Conservation (phyloP, 2,113 vertebrate genomes). For the Salvator merianae region DNA sequence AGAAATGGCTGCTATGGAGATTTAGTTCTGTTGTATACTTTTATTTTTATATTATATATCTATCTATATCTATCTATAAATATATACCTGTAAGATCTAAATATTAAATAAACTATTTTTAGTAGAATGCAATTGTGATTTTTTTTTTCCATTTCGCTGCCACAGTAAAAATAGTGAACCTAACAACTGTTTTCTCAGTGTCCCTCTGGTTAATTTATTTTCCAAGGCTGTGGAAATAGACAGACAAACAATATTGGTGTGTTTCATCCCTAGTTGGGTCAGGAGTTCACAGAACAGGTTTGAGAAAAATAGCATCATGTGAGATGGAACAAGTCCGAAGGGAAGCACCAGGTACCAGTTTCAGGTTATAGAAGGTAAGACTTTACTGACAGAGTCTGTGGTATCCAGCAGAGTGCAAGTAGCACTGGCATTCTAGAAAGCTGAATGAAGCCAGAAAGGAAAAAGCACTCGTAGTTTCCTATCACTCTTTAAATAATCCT, state of each 20-base stretch:
- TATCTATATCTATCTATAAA: background rate
- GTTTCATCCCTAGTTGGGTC: too few species aligned
- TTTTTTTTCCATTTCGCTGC: background rate
- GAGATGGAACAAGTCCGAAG: too few species aligned
- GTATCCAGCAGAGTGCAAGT: too few species aligned
- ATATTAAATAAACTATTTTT: slow-evolving; percentile 27
- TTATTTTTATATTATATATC: background rate
- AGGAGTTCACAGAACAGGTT: too few species aligned
- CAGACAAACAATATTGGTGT: background rate
- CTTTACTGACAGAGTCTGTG: too few species aligned
- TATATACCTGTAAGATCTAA: background rate
- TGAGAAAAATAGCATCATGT: too few species aligned
- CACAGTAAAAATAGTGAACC: background rate
- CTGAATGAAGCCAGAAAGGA: too few species aligned
- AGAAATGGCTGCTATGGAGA: background rate
- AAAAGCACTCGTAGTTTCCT: too few species aligned
- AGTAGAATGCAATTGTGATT: background rate
- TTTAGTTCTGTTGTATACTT: background rate
- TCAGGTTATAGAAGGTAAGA: too few species aligned
- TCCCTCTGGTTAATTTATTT: background rate
- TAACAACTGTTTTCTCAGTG: background rate
- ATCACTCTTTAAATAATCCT: too few species aligned
- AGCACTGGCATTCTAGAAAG: too few species aligned
- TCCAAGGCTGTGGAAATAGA: background rate
- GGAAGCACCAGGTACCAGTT: too few species aligned